Base-by-base conservation (phyloP, 2,113 vertebrate genomes). In the Aptenodytes patagonicus region DNA sequence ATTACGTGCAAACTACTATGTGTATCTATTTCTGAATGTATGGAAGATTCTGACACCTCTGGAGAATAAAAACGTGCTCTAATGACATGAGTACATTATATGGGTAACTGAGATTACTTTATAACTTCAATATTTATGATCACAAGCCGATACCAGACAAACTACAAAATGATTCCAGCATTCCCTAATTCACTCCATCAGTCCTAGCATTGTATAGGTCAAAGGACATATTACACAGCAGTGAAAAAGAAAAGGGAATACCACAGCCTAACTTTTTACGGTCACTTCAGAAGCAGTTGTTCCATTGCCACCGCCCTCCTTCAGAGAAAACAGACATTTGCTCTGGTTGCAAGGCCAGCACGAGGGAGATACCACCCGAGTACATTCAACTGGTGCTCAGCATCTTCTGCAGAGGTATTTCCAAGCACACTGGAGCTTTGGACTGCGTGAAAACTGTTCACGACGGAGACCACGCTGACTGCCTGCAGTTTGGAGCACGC, bases 121-220 rank as follows among this genome's bases (percentile, higher is more conserved):
- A 15, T 36, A 88, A 73, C n/a, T 80, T 51, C 54, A 83, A 77
- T 66, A 92, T 81, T 92, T 93, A 86, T 38, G 38, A 78, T 22
- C 64, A 81, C 14, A 60, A 81, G 64, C 47, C 46, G 75, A 31
- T 21, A 58, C 10, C 21, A 71, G 55, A 73, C 18, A 87, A 93
- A 89, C 47, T 84, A 65, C 52, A 80, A 78, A 76, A 72, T 16
- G 0, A 89, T 72, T 75, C 16, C 57, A 89, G n/a, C n/a, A 65
- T 65, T 78, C 21, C 47, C 20, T 46, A 5, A 4, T 71, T 73
- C 42, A 40, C 20, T 66, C 49, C 19, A 34, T 26, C 10, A 2
- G 44, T 46, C 15, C 42, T 28, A 76, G 34, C 52, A 54, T 1
- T 70, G 58, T 12, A 72, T 1, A 94, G 28, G 34, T 11, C 2